Conservation (phyloP, 1,140 invertebrate genomes). For the Trissolcus basalis region DNA sequence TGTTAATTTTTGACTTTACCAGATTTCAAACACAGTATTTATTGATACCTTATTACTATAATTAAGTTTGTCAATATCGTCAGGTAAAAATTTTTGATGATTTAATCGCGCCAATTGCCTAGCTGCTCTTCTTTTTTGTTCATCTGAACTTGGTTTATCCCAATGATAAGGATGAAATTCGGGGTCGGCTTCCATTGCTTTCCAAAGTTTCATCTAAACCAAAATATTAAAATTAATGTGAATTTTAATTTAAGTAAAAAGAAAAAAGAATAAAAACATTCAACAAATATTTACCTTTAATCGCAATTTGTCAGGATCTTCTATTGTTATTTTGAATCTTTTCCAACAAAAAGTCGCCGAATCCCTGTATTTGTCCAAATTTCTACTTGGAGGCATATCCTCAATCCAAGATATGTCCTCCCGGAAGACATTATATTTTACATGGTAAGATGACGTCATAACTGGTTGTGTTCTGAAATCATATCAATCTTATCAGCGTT, state of each 20-base stretch:
- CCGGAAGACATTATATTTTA: conserved; percentile 29
- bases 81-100: conserved; percentile 78
- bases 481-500: conserved; percentile 1
- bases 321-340: conserved; percentile 61
- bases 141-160: conserved; percentile 81
- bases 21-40: too few relatives aligned
- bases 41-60: conserved; percentile 80
- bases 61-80: conserved; percentile 77
- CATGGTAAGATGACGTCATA: conserved; percentile 18
- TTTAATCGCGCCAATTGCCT: conserved; percentile 76
- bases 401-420: conserved; percentile 64
- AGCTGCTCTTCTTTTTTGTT: conserved; percentile 83
- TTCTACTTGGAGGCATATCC: conserved; percentile 61
- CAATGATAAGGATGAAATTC: conserved; percentile 82
- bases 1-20: not conserved
- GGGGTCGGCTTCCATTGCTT: conserved; percentile 88
- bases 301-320: conserved; percentile 63
- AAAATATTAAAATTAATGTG: not conserved
- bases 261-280: not conserved
- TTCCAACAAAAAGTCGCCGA: conserved; percentile 67
- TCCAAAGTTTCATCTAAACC: conserved; percentile 86
- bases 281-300: conserved; percentile 59
- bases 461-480: not conserved
- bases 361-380: conserved; percentile 62
- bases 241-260: not conserved